These are phyloP conservation scores for Plectropomus leopardus DNA, from an alignment of 2,113 vertebrate genomes.

Conservation along the genomic window DNA sequence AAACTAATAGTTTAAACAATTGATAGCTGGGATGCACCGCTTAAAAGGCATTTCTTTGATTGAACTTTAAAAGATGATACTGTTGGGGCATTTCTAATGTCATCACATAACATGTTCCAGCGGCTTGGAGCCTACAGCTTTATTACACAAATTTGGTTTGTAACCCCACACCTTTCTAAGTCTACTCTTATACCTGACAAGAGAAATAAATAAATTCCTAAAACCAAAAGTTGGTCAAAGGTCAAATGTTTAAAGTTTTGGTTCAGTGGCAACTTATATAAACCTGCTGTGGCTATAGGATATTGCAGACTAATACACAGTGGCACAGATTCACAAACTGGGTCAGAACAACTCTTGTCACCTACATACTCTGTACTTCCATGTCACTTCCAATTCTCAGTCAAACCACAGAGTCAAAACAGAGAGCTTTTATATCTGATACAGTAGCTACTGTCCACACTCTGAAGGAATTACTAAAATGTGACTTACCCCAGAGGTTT, in stretches of 20 bases:
- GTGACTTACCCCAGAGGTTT: neutral
- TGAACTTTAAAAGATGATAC: too few species aligned
- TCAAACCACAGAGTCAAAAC: neutral
- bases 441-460: constrained; percentile 1
- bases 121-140: too few species aligned
- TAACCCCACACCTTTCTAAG: neutral
- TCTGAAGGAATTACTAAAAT: constrained; percentile 1
- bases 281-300: neutral
- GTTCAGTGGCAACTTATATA: neutral
- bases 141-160: neutral
- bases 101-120: too few species aligned
- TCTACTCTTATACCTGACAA: neutral
- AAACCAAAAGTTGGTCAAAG: neutral
- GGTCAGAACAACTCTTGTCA: constrained; percentile 8
- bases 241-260: neutral
- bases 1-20: too few species aligned
- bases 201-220: neutral
- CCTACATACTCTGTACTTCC: neutral
- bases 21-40: too few species aligned
- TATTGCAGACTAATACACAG: neutral
- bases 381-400: constrained; percentile 1
- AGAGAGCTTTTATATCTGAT: constrained; percentile 10
- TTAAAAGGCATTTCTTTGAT: too few species aligned
- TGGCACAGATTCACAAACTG: constrained; percentile 30
- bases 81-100: too few species aligned